Percentiles rank a stretch among this genome's conserved stretches.
Conservation (phyloP, 1,140 invertebrate species). For the Battus philenor region DNA sequence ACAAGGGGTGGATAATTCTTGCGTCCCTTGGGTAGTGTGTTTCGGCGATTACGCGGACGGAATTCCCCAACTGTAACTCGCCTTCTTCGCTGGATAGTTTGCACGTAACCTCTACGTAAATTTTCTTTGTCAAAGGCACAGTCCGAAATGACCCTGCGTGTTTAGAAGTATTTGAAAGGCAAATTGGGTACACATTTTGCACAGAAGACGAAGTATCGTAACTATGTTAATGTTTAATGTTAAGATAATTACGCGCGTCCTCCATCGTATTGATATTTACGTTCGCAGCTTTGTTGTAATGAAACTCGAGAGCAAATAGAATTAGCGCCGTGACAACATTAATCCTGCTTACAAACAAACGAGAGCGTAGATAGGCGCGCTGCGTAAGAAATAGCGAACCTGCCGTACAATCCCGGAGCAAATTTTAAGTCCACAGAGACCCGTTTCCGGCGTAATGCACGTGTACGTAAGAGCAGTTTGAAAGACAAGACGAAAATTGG, state of each 20-base stretch:
- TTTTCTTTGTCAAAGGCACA: constrained; percentile 55
- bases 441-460: constrained; percentile 21
- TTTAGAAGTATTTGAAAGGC: constrained; percentile 69
- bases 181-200: constrained; percentile 58
- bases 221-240: constrained; percentile 43
- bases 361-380: constrained; percentile 21
- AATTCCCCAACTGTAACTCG: constrained; percentile 61
- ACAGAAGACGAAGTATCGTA: constrained; percentile 21
- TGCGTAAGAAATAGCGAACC: constrained; percentile 33
- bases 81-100: constrained; percentile 62
- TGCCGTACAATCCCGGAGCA: constrained; percentile 43
- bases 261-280: constrained; percentile 8
- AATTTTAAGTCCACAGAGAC: constrained; percentile 37
- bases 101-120: constrained; percentile 62
- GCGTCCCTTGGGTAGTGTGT: constrained; percentile 57
- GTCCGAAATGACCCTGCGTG: constrained; percentile 49
- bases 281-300: constrained; percentile 20
- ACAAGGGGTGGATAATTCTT: constrained; percentile 61
- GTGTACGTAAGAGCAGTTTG: too few relatives aligned
- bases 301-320: constrained; percentile 37
- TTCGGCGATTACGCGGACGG: constrained; percentile 71
- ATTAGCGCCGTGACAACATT: constrained; percentile 44
- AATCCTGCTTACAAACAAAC: constrained; percentile 47
- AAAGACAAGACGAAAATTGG: too few relatives aligned
- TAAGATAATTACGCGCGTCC: constrained; percentile 28